Conservation (phyloP, 2,797 vertebrate species). For the Ataeniobius toweri region DNA sequence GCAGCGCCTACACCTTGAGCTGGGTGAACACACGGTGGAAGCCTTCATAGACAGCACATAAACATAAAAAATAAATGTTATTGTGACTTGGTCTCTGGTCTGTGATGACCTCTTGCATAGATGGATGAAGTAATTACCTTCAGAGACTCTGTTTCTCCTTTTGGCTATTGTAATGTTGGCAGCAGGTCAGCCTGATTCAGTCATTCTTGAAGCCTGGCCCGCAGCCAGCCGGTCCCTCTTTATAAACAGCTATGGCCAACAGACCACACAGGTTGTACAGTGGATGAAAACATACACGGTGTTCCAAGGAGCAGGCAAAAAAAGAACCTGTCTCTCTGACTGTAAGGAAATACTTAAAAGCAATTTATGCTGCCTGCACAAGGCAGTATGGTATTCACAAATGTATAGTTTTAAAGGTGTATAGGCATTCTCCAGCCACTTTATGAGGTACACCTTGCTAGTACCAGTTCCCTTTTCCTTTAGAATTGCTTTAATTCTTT, state of each 20-base stretch:
- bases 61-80: neutral
- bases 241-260: conserved; percentile 1
- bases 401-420: no score
- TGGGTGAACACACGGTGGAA: conserved; percentile 92
- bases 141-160: conserved; percentile 48
- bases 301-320: neutral
- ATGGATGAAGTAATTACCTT: conserved; percentile 41
- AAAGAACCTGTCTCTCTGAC: neutral
- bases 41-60: conserved; percentile 43
- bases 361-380: neutral
- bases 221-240: conserved; percentile 5
- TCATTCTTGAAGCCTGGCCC: conserved; percentile 22
- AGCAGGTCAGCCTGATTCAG: conserved; percentile 53
- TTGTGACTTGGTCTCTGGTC: conserved; percentile 3
- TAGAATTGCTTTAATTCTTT: neutral
- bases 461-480: neutral
- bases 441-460: neutral
- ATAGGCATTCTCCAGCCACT: neutral
- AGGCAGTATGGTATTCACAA: neutral
- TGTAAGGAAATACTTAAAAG: neutral
- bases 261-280: neutral
- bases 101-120: conserved; percentile 36
- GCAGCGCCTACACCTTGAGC: conserved; percentile 89
- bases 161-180: conserved; percentile 39
- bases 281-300: neutral